phyloP scores from a whole-genome alignment of 1,140 invertebrate genomes.

The Lerema accius region DNA sequence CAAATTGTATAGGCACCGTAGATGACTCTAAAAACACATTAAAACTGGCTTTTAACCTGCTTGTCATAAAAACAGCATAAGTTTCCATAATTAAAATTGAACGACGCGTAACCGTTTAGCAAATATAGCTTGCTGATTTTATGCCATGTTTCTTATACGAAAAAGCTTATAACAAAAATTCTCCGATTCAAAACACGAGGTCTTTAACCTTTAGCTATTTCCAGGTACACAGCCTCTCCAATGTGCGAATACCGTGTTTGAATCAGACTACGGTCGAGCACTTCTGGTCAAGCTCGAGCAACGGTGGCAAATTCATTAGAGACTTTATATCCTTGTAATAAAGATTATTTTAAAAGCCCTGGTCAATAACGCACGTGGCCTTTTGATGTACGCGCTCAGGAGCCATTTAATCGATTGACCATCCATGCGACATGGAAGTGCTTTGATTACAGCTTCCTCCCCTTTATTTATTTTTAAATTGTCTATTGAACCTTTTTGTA shows the following conservation, averaged over 20 bases:
- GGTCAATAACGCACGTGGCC: conserved; percentile 42
- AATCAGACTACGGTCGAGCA: conserved; percentile 17
- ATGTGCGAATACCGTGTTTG: conserved; percentile 22
- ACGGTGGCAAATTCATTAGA: neutral
- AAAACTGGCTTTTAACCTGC: too few relatives aligned
- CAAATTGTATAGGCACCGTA: too few relatives aligned
- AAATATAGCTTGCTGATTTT: neutral
- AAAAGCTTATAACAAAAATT: neutral
- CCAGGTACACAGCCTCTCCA: conserved; percentile 16
- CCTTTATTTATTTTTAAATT: conserved; percentile 74
- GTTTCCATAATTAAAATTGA: neutral
- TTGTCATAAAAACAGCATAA: too few relatives aligned
- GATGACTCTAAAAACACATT: too few relatives aligned
- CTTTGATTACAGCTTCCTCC: conserved; percentile 75
- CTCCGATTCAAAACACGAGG: conserved; percentile 8
- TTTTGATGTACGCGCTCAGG: conserved; percentile 44
- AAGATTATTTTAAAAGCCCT: conserved; percentile 4
- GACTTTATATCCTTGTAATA: conserved; percentile 6
- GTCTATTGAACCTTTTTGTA: conserved; percentile 59
- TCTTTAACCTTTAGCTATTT: conserved; percentile 25
- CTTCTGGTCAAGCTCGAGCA: conserved; percentile 7
- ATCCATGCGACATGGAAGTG: conserved; percentile 63
- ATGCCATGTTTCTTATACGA: neutral
- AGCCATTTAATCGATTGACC: conserved; percentile 71
- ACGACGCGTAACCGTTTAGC: neutral